phyloP scores from a whole-genome alignment of 2,797 vertebrate species.

The Macropodus opercularis region DNA sequence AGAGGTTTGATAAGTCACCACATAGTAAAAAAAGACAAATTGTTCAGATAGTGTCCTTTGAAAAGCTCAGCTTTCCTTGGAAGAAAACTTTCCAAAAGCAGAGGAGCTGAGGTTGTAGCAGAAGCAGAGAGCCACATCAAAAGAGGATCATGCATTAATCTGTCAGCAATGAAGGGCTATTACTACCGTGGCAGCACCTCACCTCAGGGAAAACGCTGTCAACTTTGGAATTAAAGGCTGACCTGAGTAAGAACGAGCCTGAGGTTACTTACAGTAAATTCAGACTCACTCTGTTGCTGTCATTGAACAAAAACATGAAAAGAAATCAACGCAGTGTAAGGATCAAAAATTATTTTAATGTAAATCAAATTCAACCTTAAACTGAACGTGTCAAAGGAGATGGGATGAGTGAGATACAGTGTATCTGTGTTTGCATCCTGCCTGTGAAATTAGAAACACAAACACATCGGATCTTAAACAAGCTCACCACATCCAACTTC shows the following conservation, averaged over 20 bases:
- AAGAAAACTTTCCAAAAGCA: conserved; percentile 59
- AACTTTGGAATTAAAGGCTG: conserved; percentile 77
- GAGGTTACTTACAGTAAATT: conserved; percentile 43
- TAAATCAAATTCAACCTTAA: background rate
- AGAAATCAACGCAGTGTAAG: background rate
- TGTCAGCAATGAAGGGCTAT: conserved; percentile 80
- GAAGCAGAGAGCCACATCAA: conserved; percentile 78
- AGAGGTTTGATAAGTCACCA: conserved; percentile 57
- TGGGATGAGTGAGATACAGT: conserved; percentile 34
- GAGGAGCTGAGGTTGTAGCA: conserved; percentile 57
- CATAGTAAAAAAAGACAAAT: conserved; percentile 73
- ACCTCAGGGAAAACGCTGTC: conserved; percentile 74
- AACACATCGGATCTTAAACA: conserved; percentile 70
- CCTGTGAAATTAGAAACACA: conserved; percentile 70
- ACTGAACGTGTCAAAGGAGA: conserved; percentile 15
- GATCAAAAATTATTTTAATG: background rate
- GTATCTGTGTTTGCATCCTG: conserved; percentile 51
- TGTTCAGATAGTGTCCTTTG: conserved; percentile 66
- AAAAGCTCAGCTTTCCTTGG: conserved; percentile 59
- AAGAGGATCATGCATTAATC: conserved; percentile 73
- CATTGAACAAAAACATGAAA: conserved; percentile 4
- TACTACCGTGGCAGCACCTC: conserved; percentile 77
- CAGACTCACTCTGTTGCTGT: conserved; percentile 15
- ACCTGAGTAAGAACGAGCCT: conserved; percentile 60
- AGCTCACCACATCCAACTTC: conserved; percentile 71